Percentiles rank a stretch among this genome's conserved stretches.
phyloP scores from a whole-genome alignment of 2,113 vertebrate species.

The Protomyctophum bolini region DNA sequence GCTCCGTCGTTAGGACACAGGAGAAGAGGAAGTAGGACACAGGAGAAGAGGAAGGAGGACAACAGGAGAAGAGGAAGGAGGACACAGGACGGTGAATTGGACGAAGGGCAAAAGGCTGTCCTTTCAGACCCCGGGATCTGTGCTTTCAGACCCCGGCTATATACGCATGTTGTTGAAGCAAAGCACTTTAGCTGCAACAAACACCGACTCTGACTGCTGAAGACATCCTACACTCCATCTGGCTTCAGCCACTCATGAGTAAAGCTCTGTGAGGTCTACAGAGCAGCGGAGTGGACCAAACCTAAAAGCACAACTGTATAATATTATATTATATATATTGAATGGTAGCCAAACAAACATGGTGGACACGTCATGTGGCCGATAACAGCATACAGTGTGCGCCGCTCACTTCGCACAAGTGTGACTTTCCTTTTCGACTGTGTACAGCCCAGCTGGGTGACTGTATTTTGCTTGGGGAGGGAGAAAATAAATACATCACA shows the following conservation, averaged over 20 bases:
- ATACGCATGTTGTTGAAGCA: constrained; percentile 4
- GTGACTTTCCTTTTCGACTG: too few species aligned
- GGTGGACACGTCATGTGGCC: too few species aligned
- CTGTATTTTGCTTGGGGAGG: constrained; percentile 13
- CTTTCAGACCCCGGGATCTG: not conserved
- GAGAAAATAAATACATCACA: not conserved
- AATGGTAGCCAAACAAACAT: too few species aligned
- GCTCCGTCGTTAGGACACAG: constrained; percentile 21
- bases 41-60: too few species aligned
- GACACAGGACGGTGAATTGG: constrained; percentile 15
- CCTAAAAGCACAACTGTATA: too few species aligned
- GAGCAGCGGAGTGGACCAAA: not conserved
- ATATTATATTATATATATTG: too few species aligned
- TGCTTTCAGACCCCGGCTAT: too few species aligned
- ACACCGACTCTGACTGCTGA: not conserved
- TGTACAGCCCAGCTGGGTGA: constrained; percentile 1
- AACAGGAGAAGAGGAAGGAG: constrained; percentile 39
- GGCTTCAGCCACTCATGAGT: not conserved
- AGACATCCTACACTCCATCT: not conserved
- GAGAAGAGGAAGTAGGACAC: too few species aligned
- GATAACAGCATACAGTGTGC: too few species aligned
- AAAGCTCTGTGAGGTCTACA: not conserved
- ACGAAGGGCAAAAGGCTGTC: constrained; percentile 28
- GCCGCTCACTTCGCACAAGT: too few species aligned
- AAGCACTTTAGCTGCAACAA: constrained; percentile 9